These are phyloP conservation scores for Sebastes taczanowskii DNA, from an alignment of 2,797 vertebrate genomes.

Conservation along the genomic window DNA sequence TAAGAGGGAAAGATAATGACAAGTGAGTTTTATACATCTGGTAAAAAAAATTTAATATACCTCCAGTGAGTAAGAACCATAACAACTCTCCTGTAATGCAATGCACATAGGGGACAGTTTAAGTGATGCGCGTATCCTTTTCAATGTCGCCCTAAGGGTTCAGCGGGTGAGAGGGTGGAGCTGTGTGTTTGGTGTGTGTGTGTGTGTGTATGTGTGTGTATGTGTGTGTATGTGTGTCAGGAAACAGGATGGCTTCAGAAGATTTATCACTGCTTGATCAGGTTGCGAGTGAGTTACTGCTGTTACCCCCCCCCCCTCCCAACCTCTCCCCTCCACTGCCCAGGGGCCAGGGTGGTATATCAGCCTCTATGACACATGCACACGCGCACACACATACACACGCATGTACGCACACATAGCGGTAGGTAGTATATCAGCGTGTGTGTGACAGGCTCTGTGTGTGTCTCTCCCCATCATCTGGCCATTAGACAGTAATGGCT, in stretches of 20 bases:
- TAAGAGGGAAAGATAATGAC: not conserved
- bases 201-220: too few relatives aligned
- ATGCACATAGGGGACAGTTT: constrained; percentile 66
- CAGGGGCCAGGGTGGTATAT: constrained; percentile 75
- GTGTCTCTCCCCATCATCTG: constrained; percentile 94
- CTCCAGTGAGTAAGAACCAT: constrained; percentile 36
- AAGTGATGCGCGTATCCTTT: constrained; percentile 73
- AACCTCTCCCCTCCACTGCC: constrained; percentile 83
- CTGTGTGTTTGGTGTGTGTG: constrained; percentile 33
- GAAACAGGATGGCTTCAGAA: constrained; percentile 75
- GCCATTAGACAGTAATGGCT: constrained; percentile 99
- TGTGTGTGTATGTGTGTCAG: constrained; percentile 47
- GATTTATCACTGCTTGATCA: constrained; percentile 86
- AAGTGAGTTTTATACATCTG: constrained; percentile 15
- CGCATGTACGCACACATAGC: constrained; percentile 72
- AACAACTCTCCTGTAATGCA: constrained; percentile 61
- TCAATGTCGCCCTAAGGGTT: constrained; percentile 70
- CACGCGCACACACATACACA: constrained; percentile 17
- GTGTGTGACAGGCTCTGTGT: constrained; percentile 88
- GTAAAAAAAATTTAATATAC: constrained; percentile 17
- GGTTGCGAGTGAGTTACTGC: constrained; percentile 91
- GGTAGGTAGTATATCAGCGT: constrained; percentile 88
- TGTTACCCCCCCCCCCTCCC: constrained; percentile 64
- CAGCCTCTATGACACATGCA: constrained; percentile 57
- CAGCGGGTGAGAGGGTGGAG: constrained; percentile 56